These are phyloP conservation scores for Cuniculus paca DNA, from an alignment of 2,797 vertebrate genomes.

Conservation along the genomic window DNA sequence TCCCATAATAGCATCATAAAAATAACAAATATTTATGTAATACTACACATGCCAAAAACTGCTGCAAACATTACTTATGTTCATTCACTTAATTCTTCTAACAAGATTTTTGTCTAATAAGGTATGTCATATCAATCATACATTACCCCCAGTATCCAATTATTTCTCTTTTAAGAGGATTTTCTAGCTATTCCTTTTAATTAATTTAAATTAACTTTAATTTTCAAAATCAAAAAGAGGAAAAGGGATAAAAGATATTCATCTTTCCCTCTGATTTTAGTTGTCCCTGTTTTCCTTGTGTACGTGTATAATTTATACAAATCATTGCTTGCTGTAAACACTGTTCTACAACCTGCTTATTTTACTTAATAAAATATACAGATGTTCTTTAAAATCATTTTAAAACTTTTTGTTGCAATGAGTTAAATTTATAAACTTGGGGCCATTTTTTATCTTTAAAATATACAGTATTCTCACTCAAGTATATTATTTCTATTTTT, in stretches of 20 bases:
- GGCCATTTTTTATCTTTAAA: neutral
- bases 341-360: neutral
- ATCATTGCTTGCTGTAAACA: neutral
- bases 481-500: conserved; percentile 20
- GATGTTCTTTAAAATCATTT: conserved; percentile 5
- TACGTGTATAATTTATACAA: neutral
- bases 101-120: neutral
- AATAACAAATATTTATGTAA: neutral
- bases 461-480: conserved; percentile 13
- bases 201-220: conserved; percentile 23
- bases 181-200: neutral
- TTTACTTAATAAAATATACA: conserved; percentile 47
- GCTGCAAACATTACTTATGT: neutral
- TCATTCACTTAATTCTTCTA: neutral
- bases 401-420: neutral
- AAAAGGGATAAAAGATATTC: neutral
- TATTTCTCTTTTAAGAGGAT: neutral
- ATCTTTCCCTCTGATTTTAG: neutral
- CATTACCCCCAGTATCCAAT: neutral
- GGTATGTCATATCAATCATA: neutral
- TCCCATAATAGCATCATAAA: neutral
- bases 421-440: conserved; percentile 20
- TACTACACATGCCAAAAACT: neutral
- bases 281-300: neutral
- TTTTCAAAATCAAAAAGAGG: conserved; percentile 38